Base-by-base conservation (phyloP, 2,888 invertebrate species). In the Aspidiotus destructor region DNA sequence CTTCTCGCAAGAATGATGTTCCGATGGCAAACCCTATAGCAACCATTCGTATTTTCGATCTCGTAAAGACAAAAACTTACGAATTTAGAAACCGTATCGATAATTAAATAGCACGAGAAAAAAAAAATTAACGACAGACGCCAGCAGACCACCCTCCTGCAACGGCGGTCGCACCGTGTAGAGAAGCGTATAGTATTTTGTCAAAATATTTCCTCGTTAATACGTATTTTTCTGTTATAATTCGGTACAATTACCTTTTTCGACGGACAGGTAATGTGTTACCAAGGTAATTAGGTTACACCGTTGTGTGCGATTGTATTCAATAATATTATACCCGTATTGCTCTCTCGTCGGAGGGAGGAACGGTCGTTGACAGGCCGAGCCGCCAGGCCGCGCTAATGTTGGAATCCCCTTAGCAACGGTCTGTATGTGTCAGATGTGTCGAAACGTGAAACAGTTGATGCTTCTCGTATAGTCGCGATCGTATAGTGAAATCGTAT, bases 381-480 rank as follows among this genome's bases (percentile, higher is more conserved):
- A 41, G 41, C 55, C 62, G 62, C 48, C 52, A 62, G 62, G 13
- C 28, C 8, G 62, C 52, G 48, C 48, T 62, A 62, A 62, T 62
- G 52, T 52, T 17, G 52, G 48, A 28, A 41, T 55, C 63, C 63
- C 65, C 65, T 42, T 57, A 65, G 65, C 65, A 65, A 65, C 65
- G 65, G 57, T 40, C 41, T 55, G 41, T 65, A 57, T 65, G 41
- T 65, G 65, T 28, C n/a, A 48, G 10, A 48, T 48, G 10, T 48
- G 13, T 52, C 52, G n/a, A 13, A 52, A 52, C 13, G 2, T 15
- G 28, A 28, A 48, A 48, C 48, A 48, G 48, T 48, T 48, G 48
- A 48, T 48, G 28, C 17, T 7, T 16, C 17, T n/a, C 57, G 57
- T n/a, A 16, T 28, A 28, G 28, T 28, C 28, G 57, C 57, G 1